Base-by-base conservation (phyloP, 2,888 invertebrate genomes). In the Xestia ashworthii region DNA sequence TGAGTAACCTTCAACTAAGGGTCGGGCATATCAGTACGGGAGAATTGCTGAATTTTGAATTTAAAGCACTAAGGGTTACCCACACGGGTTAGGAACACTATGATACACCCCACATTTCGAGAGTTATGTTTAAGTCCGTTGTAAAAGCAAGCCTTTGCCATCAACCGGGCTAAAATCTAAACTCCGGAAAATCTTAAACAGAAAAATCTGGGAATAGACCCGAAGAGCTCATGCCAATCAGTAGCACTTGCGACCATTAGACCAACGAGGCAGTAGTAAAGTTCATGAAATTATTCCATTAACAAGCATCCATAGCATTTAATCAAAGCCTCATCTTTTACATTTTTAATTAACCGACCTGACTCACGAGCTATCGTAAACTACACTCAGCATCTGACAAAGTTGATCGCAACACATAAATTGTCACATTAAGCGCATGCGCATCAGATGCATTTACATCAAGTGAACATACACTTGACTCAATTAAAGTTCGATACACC, bases 401-500 rank as follows among this genome's bases (percentile, higher is more conserved):
- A 78, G 71, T 80, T 84, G 82, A 85, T 84, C 76, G 53, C 62
- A 22, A 78, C 32, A 66, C 80, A 82, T 87, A 84, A 87, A 87
- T 87, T 80, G 80, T 82, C 81, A 73, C 74, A 81, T 87, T 87
- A 86, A 79, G 58, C 64, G 65, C 82, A 78, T 78, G 55, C 65
- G 62, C 80, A 79, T 78, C 83, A 68, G 78, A 77, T 85, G 64
- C 69, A 68, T 83, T 81, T 65, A 70, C 73, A 69, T 76, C 50
- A 60, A 74, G 67, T 68, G 66, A 79, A 86, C 87, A 89, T 83
- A 87, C 88, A 89, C 90, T 90, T 90, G 90, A 90, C 89, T 89
- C 84, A 80, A 81, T 87, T 89, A 82, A 78, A 81, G 90, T 90
- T 89, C 90, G 88, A 82, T 83, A 81, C 83, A 62, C 88, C 74